Evolutionary conservation across 2,888 invertebrate genomes (phyloP), one percentile per base, ranked within the genome.

Genomic region (Pyrgus malvae): DNA sequence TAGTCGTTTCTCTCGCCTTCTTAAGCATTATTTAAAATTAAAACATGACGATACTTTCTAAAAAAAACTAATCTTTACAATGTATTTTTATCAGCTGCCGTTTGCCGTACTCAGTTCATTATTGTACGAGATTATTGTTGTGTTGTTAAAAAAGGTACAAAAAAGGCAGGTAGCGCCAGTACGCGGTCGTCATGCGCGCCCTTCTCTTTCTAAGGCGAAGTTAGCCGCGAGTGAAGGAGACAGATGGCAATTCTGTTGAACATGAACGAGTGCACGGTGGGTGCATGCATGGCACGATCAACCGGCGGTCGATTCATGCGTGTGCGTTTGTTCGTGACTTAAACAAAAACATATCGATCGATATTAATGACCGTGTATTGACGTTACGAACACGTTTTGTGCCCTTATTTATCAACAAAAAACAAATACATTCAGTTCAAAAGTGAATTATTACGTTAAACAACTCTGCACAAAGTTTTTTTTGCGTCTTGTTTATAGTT

Each of bases 401-500:
- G 66, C 66, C 65, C 67, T 75, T 76, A 78, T 75, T 76, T 75
- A 72, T 69, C 68, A 71, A 72, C 68, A 69, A 56, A 70, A 55
- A 75, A 69, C 69, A 75, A 79, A 80, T 74, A 79, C 77, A 71
- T 60, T 67, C 71, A 70, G 63, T 61, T 57, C 54, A 65, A 78
- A 67, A 72, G 68, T 70, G 69, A 76, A 75, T 70, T 66, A 66
- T 70, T 49, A 71, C 65, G 66, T 71, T 68, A 64, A 73, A 66
- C 67, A 71, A 68, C 61, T 59, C 58, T 56, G 63, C 61, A 64
- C 60, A 66, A 81, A 83, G 75, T 78, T 84, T 80, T 76, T 76
- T 60, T 37, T 59, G 64, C 73, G 66, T 77, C 70, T 72, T 80
- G 83, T 84, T 82, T 82, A 80, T 78, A 76, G 74, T 75, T 74